phyloP scores from a whole-genome alignment of 2,113 vertebrate species.

The Garra rufa region DNA sequence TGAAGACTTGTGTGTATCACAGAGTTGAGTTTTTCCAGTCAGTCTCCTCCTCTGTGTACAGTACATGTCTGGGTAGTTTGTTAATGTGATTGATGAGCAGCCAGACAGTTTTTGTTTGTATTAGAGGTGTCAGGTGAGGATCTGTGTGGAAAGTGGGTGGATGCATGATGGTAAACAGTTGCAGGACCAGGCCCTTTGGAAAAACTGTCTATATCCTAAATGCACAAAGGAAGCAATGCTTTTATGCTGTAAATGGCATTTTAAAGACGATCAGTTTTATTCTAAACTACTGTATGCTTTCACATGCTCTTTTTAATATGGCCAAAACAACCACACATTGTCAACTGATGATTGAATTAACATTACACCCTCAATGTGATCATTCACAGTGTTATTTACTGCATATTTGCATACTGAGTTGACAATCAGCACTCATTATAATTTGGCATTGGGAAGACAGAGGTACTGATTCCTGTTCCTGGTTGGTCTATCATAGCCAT shows the following conservation, averaged over 20 bases:
- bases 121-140: slow-evolving; percentile 39
- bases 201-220: not conserved
- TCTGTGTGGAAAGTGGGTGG: slow-evolving; percentile 45
- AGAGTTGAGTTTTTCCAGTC: slow-evolving; percentile 10
- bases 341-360: not conserved
- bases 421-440: not conserved
- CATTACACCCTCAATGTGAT: not conserved
- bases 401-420: not conserved
- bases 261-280: not conserved
- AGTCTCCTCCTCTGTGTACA: slow-evolving; percentile 19
- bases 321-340: not conserved
- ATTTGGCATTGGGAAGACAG: not conserved
- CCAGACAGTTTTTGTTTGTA: slow-evolving; percentile 1
- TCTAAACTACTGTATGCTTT: not conserved
- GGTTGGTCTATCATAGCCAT: not conserved
- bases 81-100: slow-evolving; percentile 15
- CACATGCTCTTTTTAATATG: not conserved
- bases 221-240: not conserved
- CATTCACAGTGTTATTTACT: not conserved
- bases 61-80: slow-evolving; percentile 23
- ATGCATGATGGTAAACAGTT: slow-evolving; percentile 5
- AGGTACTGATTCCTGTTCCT: not conserved
- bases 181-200: not conserved
- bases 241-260: not conserved
- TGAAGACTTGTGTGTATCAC: slow-evolving; percentile 24